phyloP scores from a whole-genome alignment of 2,797 vertebrate species.

The Clarias platycephalus region DNA sequence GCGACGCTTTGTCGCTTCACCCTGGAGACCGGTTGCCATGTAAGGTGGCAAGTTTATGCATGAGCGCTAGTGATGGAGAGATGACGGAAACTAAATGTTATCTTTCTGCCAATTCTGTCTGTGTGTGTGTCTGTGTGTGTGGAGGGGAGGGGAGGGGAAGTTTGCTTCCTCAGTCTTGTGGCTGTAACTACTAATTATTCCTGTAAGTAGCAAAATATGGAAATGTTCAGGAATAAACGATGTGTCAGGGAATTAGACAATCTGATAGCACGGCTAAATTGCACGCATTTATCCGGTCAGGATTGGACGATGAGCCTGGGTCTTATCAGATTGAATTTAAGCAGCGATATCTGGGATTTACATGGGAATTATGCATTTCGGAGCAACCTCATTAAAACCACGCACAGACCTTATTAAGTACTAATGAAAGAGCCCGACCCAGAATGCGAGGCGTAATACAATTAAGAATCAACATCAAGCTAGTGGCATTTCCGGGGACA shows the following conservation, averaged over 20 bases:
- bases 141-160: slow-evolving; percentile 27
- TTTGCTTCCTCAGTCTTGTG: slow-evolving; percentile 41
- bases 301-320: slow-evolving; percentile 57
- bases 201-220: slow-evolving; percentile 61
- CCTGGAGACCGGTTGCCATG: slow-evolving; percentile 67
- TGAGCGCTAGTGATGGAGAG: slow-evolving; percentile 58
- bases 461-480: slow-evolving; percentile 44
- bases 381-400: slow-evolving; percentile 60
- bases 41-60: slow-evolving; percentile 65
- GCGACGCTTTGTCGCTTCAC: slow-evolving; percentile 64
- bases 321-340: slow-evolving; percentile 62
- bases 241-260: slow-evolving; percentile 62
- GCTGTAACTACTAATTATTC: slow-evolving; percentile 59
- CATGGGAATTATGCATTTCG: slow-evolving; percentile 55
- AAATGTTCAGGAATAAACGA: slow-evolving; percentile 64
- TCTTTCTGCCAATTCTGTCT: slow-evolving; percentile 62
- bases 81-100: slow-evolving; percentile 64
- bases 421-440: slow-evolving; percentile 49
- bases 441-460: slow-evolving; percentile 39
- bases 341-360: slow-evolving; percentile 59
- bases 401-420: slow-evolving; percentile 58
- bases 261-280: slow-evolving; percentile 63
- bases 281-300: slow-evolving; percentile 56
- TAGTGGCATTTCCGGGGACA: slow-evolving; percentile 40
- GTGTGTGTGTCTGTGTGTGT: slow-evolving; percentile 54